Percentiles rank a stretch among this genome's conserved stretches.
Conservation (phyloP, 2,797 vertebrate genomes). For the Sebastes reedi region DNA sequence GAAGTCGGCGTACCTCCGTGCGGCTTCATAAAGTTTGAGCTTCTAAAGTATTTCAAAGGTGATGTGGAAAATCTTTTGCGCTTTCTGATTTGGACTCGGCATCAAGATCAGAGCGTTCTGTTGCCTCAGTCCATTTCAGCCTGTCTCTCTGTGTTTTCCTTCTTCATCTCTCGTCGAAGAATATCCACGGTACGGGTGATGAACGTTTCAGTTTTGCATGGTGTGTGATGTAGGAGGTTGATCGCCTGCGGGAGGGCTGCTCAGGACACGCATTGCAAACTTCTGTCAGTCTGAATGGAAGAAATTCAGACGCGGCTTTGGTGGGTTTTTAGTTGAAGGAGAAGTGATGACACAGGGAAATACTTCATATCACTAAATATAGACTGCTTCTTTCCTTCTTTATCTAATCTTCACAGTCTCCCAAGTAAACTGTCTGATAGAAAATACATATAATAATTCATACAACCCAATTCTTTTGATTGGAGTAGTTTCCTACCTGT, state of each 20-base stretch:
- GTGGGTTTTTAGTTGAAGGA: background rate
- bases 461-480: background rate
- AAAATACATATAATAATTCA: background rate
- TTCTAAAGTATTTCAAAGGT: constrained; percentile 28
- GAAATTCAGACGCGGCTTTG: background rate
- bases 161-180: constrained; percentile 2
- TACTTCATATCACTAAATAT: background rate
- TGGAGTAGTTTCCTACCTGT: background rate
- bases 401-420: background rate
- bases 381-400: background rate
- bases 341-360: constrained; percentile 8
- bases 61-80: constrained; percentile 32
- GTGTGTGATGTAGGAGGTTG: constrained; percentile 26
- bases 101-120: constrained; percentile 28
- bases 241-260: constrained; percentile 18
- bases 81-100: constrained; percentile 28
- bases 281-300: background rate
- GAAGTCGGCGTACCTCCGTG: background rate
- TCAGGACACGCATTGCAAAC: constrained; percentile 11
- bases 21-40: constrained; percentile 25
- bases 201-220: background rate
- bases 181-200: background rate
- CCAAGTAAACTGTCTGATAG: background rate
- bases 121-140: constrained; percentile 36
- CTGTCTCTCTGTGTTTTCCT: background rate